Conservation (phyloP, 2,888 invertebrate species). For the Anaspis maculata region DNA sequence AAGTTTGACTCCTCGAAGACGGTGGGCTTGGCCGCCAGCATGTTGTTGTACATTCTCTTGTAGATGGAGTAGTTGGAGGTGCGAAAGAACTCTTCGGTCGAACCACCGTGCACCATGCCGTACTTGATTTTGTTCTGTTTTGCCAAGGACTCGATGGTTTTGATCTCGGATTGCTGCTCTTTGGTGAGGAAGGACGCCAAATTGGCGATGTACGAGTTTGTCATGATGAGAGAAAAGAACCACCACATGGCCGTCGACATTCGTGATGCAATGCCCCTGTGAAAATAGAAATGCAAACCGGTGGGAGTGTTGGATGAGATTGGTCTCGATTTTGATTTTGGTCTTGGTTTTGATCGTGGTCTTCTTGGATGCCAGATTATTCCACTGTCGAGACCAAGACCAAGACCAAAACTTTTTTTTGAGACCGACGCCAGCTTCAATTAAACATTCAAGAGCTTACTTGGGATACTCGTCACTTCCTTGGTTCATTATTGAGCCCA, state of each 20-base stretch:
- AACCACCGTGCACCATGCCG: slow-evolving; percentile 78
- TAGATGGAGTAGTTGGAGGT: slow-evolving; percentile 35
- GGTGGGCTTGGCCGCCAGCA: slow-evolving; percentile 5
- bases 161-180: slow-evolving; percentile 59
- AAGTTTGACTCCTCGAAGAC: slow-evolving; percentile 8
- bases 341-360: too few species aligned
- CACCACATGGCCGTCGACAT: slow-evolving; percentile 84
- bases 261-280: slow-evolving; percentile 76
- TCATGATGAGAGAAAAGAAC: slow-evolving; percentile 80
- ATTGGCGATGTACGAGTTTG: slow-evolving; percentile 88
- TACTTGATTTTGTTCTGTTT: slow-evolving; percentile 90
- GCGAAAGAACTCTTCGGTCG: slow-evolving; percentile 84
- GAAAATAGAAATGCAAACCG: background rate
- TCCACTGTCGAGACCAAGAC: too few species aligned
- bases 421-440: too few species aligned
- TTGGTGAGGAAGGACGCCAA: slow-evolving; percentile 83
- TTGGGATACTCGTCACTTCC: slow-evolving; percentile 85
- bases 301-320: too few species aligned
- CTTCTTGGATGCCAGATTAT: too few species aligned
- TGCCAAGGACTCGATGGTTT: slow-evolving; percentile 82
- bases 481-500: slow-evolving; percentile 86
- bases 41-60: slow-evolving; percentile 15
- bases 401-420: too few species aligned
- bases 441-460: slow-evolving; percentile 46
- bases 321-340: background rate